Percentiles rank a stretch among this genome's conserved stretches.
phyloP scores from a whole-genome alignment of 1,140 invertebrate species.

The Scaptomyza hsui region DNA sequence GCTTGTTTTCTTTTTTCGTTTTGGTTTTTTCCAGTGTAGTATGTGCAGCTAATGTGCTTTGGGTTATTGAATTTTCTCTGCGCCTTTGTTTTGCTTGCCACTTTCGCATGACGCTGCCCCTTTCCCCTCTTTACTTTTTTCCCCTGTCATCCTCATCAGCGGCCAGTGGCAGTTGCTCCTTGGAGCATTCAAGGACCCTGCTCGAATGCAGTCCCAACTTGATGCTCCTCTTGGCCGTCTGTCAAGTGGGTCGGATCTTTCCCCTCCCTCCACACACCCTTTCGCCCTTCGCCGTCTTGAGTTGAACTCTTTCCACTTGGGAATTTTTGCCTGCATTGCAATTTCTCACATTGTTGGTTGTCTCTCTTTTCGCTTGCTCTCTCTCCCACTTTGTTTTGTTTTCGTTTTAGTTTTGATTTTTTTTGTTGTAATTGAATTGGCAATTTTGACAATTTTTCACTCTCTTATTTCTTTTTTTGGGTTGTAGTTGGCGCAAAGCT shows the following conservation, averaged over 20 bases:
- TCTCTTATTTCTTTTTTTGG: slow-evolving; percentile 39
- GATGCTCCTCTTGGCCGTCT: slow-evolving; percentile 21
- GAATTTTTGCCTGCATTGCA: slow-evolving; percentile 34
- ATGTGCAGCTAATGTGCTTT: slow-evolving; percentile 37
- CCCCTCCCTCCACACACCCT: not conserved
- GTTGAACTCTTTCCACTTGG: slow-evolving; percentile 36
- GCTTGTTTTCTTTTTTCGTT: not conserved
- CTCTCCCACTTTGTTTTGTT: too few relatives aligned
- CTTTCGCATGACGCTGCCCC: slow-evolving; percentile 47
- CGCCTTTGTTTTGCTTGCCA: slow-evolving; percentile 67
- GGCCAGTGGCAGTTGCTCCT: slow-evolving; percentile 2
- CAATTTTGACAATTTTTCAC: slow-evolving; percentile 72
- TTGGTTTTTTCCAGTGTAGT: slow-evolving; percentile 13
- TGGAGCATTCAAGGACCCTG: slow-evolving; percentile 17
- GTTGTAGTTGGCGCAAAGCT: slow-evolving; percentile 23
- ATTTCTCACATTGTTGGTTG: slow-evolving; percentile 47
- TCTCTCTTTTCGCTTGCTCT: slow-evolving; percentile 13
- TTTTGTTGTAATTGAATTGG: slow-evolving; percentile 66
- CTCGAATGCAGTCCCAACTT: slow-evolving; percentile 46
- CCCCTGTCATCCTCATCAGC: not conserved
- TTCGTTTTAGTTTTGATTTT: slow-evolving; percentile 7
- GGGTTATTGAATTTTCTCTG: slow-evolving; percentile 40
- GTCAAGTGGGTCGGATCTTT: slow-evolving; percentile 23
- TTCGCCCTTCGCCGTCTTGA: not conserved
- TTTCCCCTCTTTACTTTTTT: not conserved